A percentile compares a stretch with the other conserved stretches of the same genome.
phyloP scores from a whole-genome alignment of 2,888 invertebrate genomes.

The Bombylius discolor region DNA sequence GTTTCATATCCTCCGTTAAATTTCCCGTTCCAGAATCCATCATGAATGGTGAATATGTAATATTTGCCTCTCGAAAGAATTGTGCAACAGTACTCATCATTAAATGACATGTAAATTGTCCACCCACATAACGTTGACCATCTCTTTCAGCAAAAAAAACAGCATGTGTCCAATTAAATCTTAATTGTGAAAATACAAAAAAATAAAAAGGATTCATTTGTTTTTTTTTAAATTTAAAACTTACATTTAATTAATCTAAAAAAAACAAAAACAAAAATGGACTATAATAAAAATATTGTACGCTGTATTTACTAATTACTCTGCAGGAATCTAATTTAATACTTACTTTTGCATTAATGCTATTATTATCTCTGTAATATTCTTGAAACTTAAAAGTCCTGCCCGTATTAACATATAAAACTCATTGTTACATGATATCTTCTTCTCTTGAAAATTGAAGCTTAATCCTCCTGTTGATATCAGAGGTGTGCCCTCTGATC shows the following conservation, averaged over 20 bases:
- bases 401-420: slow-evolving; percentile 66
- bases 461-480: slow-evolving; percentile 72
- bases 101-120: slow-evolving; percentile 60
- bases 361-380: slow-evolving; percentile 57
- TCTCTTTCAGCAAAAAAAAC: slow-evolving; percentile 64
- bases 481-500: slow-evolving; percentile 57
- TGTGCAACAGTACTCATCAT: slow-evolving; percentile 61
- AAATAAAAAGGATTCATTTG: not conserved
- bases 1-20: slow-evolving; percentile 48
- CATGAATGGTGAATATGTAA: slow-evolving; percentile 31
- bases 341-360: slow-evolving; percentile 55
- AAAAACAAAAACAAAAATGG: no score
- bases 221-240: no score
- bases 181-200: slow-evolving; percentile 29
- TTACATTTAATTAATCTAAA: not conserved
- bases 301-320: no score
- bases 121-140: slow-evolving; percentile 52
- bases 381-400: slow-evolving; percentile 59
- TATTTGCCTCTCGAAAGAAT: slow-evolving; percentile 35
- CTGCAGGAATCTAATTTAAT: not conserved
- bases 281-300: not conserved
- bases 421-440: slow-evolving; percentile 56
- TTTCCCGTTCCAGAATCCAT: slow-evolving; percentile 39
- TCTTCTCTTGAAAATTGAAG: slow-evolving; percentile 60
- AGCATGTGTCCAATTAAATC: slow-evolving; percentile 59